These are phyloP conservation scores for Subacronicta megacephala DNA, from an alignment of 2,888 invertebrate species.

Conservation along the genomic window DNA sequence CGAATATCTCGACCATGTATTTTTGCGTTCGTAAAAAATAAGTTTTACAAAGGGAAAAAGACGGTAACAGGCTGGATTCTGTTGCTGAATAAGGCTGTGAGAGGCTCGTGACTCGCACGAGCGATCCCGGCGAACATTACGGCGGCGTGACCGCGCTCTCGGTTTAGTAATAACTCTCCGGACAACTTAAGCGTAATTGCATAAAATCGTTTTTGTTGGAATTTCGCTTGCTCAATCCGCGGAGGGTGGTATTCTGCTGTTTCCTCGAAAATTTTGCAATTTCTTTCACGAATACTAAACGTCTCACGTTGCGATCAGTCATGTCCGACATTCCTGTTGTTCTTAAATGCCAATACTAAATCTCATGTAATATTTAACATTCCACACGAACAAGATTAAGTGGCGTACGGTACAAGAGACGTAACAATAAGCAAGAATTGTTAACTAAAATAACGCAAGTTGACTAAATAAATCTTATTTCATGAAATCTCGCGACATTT, in stretches of 20 bases:
- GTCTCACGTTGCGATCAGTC: constrained; percentile 39
- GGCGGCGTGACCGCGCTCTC: constrained; percentile 77
- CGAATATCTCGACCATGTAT: constrained; percentile 43
- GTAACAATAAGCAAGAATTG: not conserved
- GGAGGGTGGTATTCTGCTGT: constrained; percentile 73
- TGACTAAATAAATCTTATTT: constrained; percentile 1
- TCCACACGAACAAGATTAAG: constrained; percentile 1
- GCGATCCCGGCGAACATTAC: constrained; percentile 60
- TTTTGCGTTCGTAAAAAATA: constrained; percentile 55
- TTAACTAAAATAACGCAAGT: constrained; percentile 6
- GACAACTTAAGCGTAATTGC: constrained; percentile 85
- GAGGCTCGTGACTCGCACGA: constrained; percentile 80
- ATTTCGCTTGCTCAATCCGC: constrained; percentile 81
- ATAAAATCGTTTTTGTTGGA: constrained; percentile 86
- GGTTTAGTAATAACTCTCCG: constrained; percentile 83
- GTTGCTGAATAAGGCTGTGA: constrained; percentile 69
- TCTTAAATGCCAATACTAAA: constrained; percentile 20
- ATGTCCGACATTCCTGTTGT: constrained; percentile 30
- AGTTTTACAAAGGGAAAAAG: constrained; percentile 69
- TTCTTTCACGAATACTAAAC: constrained; percentile 55
- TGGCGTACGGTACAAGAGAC: constrained; percentile 21
- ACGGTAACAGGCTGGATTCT: constrained; percentile 62
- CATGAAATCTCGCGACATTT: not conserved
- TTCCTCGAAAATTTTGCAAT: constrained; percentile 76
- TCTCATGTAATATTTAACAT: constrained; percentile 21